A percentile compares a stretch with the other conserved stretches of the same genome.
phyloP scores from a whole-genome alignment of 2,888 invertebrate genomes.

The Zaprionus bogoriensis region DNA sequence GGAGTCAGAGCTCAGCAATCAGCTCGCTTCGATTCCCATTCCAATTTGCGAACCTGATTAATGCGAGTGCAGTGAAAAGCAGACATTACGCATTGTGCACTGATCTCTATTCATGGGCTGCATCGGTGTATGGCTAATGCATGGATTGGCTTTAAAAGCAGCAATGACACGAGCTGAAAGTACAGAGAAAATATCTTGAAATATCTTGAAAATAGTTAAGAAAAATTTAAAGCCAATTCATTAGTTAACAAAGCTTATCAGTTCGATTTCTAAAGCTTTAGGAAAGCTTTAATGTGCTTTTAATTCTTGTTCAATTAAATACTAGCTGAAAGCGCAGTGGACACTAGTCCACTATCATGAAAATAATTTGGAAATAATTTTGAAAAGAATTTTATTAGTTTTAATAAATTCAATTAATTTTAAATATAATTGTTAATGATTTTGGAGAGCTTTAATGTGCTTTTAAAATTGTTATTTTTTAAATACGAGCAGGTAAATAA shows the following conservation, averaged over 20 bases:
- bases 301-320: too few species aligned
- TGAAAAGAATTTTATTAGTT: too few species aligned
- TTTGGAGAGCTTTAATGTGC: background rate
- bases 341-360: too few species aligned
- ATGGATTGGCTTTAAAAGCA: background rate
- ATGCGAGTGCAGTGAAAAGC: constrained; percentile 7
- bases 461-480: too few species aligned
- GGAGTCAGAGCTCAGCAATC: too few species aligned
- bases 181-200: background rate
- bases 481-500: too few species aligned
- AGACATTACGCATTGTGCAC: constrained; percentile 1
- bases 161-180: constrained; percentile 9
- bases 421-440: too few species aligned
- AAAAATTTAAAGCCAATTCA: background rate
- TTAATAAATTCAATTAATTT: too few species aligned
- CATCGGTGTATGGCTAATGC: constrained; percentile 2
- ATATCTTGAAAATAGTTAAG: background rate
- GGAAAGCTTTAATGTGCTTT: background rate
- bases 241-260: background rate
- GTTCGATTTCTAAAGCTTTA: background rate
- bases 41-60: constrained; percentile 10
- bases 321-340: too few species aligned
- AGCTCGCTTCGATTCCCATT: constrained; percentile 14
- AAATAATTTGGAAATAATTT: too few species aligned
- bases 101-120: constrained; percentile 9